A percentile compares a stretch with the other conserved stretches of the same genome.
These are phyloP conservation scores for Aphaenogaster floridana DNA, from an alignment of 1,140 invertebrate species.

Conservation along the genomic window DNA sequence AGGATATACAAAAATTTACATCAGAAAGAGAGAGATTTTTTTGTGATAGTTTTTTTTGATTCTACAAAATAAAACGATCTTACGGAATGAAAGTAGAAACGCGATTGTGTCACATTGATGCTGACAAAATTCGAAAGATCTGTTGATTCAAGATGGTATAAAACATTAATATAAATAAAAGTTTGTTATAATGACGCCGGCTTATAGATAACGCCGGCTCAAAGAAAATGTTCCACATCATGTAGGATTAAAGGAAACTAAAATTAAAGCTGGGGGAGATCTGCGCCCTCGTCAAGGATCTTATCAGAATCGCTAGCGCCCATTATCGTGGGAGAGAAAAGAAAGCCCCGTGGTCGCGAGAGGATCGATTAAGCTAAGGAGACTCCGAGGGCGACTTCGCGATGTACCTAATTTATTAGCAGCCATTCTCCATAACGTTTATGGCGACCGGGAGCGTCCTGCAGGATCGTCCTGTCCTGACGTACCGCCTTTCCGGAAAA, in stretches of 20 bases:
- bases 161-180: constrained; percentile 12
- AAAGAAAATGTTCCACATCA: not conserved
- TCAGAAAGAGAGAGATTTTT: not conserved
- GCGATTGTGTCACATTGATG: not conserved
- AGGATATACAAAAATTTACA: not conserved
- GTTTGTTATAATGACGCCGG: not conserved
- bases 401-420: constrained; percentile 71
- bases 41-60: no score
- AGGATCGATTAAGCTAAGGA: constrained; percentile 56
- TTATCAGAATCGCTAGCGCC: constrained; percentile 43
- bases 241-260: constrained; percentile 8
- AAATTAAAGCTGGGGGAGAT: constrained; percentile 31
- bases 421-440: constrained; percentile 70
- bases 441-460: constrained; percentile 54
- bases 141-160: not conserved
- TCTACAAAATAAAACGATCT: not conserved
- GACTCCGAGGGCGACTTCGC: constrained; percentile 31
- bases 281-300: constrained; percentile 31
- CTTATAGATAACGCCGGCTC: not conserved
- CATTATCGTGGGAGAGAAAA: constrained; percentile 54
- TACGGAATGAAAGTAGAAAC: not conserved
- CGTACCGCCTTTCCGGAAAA: constrained; percentile 58
- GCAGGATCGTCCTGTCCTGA: constrained; percentile 56
- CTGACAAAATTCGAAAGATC: not conserved
- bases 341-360: constrained; percentile 34